Percentiles rank a stretch among this genome's conserved stretches.
Conservation (phyloP, 2,888 invertebrate genomes). For the Drosophila algonquin region DNA sequence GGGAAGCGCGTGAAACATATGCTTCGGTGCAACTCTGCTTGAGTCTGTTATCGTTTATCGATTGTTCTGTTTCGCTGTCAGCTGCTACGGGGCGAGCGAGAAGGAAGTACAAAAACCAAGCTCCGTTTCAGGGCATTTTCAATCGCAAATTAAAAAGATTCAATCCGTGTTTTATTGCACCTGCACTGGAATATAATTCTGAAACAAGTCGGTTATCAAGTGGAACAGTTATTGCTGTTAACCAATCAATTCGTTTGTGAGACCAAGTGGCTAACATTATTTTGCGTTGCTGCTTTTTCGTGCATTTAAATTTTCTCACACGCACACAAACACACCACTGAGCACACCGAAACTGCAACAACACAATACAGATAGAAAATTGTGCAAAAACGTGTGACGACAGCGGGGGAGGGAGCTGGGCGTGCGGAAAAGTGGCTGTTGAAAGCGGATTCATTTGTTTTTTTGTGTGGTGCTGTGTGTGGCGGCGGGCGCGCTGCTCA, state of each 20-base stretch:
- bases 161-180: neutral
- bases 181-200: constrained; percentile 8
- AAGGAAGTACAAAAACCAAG: neutral
- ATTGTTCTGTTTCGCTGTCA: neutral
- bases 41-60: too few species aligned
- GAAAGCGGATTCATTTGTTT: constrained; percentile 46
- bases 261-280: neutral
- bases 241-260: neutral
- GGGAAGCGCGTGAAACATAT: constrained; percentile 28
- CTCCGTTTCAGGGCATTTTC: neutral
- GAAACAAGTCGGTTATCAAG: neutral
- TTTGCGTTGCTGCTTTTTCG: constrained; percentile 30
- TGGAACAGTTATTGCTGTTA: neutral
- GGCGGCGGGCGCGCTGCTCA: constrained; percentile 25
- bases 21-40: neutral
- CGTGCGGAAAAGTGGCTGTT: constrained; percentile 29
- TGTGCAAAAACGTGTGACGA: constrained; percentile 77
- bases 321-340: constrained; percentile 9
- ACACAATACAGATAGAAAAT: constrained; percentile 51
- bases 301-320: constrained; percentile 37
- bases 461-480: constrained; percentile 32
- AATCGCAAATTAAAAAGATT: constrained; percentile 4
- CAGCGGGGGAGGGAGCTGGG: constrained; percentile 38
- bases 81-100: neutral
- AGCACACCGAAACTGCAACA: constrained; percentile 20